These are phyloP conservation scores for Austrofundulus limnaeus DNA, from an alignment of 2,113 vertebrate genomes.

Conservation along the genomic window DNA sequence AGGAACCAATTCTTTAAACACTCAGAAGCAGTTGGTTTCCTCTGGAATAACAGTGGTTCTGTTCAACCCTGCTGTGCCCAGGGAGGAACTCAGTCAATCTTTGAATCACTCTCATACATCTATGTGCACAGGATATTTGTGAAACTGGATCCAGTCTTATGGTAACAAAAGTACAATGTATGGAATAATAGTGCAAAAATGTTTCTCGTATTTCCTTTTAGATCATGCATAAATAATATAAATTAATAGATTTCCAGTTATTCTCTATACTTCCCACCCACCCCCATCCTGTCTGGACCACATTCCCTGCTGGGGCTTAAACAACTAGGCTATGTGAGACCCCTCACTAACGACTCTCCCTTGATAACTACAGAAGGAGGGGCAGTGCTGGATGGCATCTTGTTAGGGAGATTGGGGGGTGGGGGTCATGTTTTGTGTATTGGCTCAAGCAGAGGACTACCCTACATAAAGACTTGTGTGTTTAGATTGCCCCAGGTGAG, in stretches of 20 bases:
- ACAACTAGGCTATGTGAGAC: constrained; percentile 69
- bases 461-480: constrained; percentile 51
- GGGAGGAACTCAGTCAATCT: constrained; percentile 43
- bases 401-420: constrained; percentile 42
- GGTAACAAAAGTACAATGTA: background rate
- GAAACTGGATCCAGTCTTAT: background rate
- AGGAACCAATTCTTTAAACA: constrained; percentile 55
- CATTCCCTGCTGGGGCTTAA: constrained; percentile 62
- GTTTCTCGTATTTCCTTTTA: background rate
- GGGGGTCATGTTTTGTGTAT: constrained; percentile 60
- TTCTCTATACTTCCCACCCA: constrained; percentile 30
- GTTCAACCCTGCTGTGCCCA: constrained; percentile 64
- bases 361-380: constrained; percentile 69
- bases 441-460: constrained; percentile 54
- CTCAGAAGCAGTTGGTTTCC: constrained; percentile 53
- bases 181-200: background rate
- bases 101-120: too few species aligned
- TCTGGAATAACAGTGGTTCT: constrained; percentile 52
- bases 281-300: constrained; percentile 7
- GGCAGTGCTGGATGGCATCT: constrained; percentile 60
- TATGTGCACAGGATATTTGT: background rate
- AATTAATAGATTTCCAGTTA: constrained; percentile 13
- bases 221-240: background rate
- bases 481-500: constrained; percentile 65
- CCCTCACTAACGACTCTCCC: constrained; percentile 70